Conservation (phyloP, 1,140 invertebrate genomes). For the Penaeus vannamei region DNA sequence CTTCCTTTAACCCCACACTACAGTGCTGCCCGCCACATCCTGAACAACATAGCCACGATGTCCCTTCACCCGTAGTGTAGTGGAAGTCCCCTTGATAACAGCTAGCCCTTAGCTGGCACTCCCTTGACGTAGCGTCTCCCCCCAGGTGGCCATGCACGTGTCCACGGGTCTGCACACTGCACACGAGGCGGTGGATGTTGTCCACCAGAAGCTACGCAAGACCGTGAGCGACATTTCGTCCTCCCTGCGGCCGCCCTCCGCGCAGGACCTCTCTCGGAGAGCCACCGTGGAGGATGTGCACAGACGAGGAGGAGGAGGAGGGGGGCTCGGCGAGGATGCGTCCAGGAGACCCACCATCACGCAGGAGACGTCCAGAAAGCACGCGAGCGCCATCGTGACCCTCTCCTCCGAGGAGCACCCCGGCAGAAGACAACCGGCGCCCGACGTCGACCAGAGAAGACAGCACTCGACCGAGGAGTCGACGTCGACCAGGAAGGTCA, state of each 20-base stretch:
- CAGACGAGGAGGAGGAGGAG: conserved; percentile 1
- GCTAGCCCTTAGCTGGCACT: background rate
- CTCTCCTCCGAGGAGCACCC: background rate
- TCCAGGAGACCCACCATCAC: background rate
- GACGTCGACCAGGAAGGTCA: conserved; percentile 22
- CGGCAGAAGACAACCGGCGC: conserved; percentile 2
- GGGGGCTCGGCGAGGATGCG: conserved; percentile 37
- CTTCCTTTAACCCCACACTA: too few relatives aligned
- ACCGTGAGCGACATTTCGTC: conserved; percentile 62
- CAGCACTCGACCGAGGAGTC: background rate
- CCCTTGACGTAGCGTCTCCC: background rate
- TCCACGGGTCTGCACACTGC: conserved; percentile 55
- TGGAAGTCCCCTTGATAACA: background rate
- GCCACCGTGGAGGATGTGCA: conserved; percentile 19
- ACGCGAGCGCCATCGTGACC: background rate
- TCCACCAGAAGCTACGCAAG: conserved; percentile 60
- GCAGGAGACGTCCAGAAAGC: conserved; percentile 9
- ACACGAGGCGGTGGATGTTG: conserved; percentile 47
- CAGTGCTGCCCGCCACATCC: too few relatives aligned
- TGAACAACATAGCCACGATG: too few relatives aligned
- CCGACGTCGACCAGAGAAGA: background rate
- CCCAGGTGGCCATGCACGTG: conserved; percentile 54
- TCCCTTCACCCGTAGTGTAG: background rate
- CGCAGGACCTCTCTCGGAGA: conserved; percentile 6
- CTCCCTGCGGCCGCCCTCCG: conserved; percentile 31